Conservation (phyloP, 2,888 invertebrate species). For the Hydrotaea diabolus region DNA sequence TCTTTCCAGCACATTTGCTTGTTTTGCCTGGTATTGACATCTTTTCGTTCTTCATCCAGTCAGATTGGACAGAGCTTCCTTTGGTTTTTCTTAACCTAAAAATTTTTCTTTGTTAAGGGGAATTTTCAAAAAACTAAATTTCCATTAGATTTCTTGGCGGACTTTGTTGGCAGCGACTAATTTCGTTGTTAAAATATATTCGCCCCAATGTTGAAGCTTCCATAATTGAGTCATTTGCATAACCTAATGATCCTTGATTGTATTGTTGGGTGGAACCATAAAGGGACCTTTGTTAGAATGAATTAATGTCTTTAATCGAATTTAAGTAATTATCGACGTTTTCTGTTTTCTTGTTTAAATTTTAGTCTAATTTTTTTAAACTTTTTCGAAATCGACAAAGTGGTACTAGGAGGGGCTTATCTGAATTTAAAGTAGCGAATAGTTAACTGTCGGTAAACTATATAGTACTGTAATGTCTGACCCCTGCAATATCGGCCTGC, state of each 20-base stretch:
- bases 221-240: not conserved
- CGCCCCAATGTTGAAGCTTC: not conserved
- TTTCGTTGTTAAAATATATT: not conserved
- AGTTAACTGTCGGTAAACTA: too few species aligned
- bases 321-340: too few species aligned
- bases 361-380: too few species aligned
- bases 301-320: too few species aligned
- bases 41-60: not conserved
- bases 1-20: conserved; percentile 3
- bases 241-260: not conserved
- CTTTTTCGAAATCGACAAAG: too few species aligned
- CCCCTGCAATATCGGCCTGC: too few species aligned
- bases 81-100: not conserved
- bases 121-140: not conserved
- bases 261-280: not conserved
- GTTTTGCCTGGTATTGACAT: not conserved
- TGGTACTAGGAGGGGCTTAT: too few species aligned
- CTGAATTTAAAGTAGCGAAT: too few species aligned
- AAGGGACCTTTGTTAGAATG: too few species aligned
- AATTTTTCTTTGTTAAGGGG: not conserved
- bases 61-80: not conserved
- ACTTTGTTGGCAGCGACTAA: not conserved
- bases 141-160: not conserved
- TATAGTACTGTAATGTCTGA: too few species aligned
- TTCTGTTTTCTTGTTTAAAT: too few species aligned